Evolutionary conservation across 2,113 vertebrate species (phyloP), one percentile per base, ranked within the genome.

Genomic region (Hystrix cristata): DNA sequence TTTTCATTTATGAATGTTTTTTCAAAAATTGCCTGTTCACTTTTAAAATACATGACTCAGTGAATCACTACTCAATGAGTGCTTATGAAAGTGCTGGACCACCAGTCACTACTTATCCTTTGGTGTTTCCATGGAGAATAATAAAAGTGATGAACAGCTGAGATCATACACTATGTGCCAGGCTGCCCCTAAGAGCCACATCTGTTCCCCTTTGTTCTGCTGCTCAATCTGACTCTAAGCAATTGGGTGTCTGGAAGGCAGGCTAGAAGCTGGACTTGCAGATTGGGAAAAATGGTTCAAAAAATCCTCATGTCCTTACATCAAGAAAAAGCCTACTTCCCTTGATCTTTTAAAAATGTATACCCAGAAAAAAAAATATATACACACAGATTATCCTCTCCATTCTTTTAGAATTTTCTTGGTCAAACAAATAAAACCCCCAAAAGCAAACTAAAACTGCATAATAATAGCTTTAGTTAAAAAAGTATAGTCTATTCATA

Each of bases 151-250:
- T 27, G 18, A 2, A 25, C 31, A 83, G 9, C 64, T 57, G 95
- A 84, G 71, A 85, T 12, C 16, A 7, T 0, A 5, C 1, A 8
- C 15, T 3, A 5, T 2, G 46, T 7, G 23, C 2, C 0, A 2
- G 1, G 0, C 48, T 38, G 29, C 21, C 18, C 87, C 34, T 16
- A 12, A 51, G 72, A 80, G 27, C 14, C 31, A 81, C 18, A n/a
- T 27, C 65, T 79, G 46, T 16, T 86, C 0, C 60, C 14, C 27
- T 90, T 81, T 16, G 48, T 82, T 76, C 34, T 79, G 25, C 25
- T 23, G 18, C 60, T 78, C 51, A 34, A 21, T 60, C 34, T 87
- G 31, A n/a, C 60, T 34, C 65, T 21, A 69, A 69, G 57, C 19
- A n/a, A 23, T 6, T 12, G 16, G 31, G n/a, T 57, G 9, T 29